Evolutionary conservation across 1,140 invertebrate genomes (phyloP).

Genomic region (Rhynchophorus ferrugineus): DNA sequence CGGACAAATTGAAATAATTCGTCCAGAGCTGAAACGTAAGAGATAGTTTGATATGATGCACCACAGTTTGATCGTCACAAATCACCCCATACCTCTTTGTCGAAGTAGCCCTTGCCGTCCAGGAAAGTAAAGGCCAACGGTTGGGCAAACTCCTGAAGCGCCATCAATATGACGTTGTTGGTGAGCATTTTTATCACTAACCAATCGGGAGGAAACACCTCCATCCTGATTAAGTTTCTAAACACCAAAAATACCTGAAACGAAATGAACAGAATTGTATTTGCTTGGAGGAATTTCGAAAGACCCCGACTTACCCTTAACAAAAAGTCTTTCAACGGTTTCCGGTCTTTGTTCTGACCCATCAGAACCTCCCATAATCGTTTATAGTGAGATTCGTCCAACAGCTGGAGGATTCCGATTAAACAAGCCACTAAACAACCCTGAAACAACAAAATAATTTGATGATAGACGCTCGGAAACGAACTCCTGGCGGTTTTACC

Average conservation of each 20-base stretch:
- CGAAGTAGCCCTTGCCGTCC: constrained; percentile 56
- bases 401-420: constrained; percentile 73
- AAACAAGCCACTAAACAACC: constrained; percentile 80
- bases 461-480: background rate
- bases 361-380: constrained; percentile 77
- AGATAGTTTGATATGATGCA: background rate
- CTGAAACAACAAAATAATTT: constrained; percentile 42
- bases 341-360: constrained; percentile 50
- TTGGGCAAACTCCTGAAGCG: constrained; percentile 80
- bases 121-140: constrained; percentile 80
- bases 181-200: constrained; percentile 85
- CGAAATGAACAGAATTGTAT: background rate
- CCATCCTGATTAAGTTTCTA: constrained; percentile 70
- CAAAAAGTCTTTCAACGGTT: constrained; percentile 82
- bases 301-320: constrained; percentile 49
- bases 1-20: constrained; percentile 81
- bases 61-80: constrained; percentile 5
- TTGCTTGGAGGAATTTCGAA: background rate
- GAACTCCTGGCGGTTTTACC: constrained; percentile 42
- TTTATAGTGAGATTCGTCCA: constrained; percentile 81
- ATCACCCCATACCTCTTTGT: constrained; percentile 48
- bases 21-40: constrained; percentile 66
- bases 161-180: constrained; percentile 79
- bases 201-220: constrained; percentile 90
- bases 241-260: constrained; percentile 70